Evolutionary conservation across 2,888 invertebrate genomes (phyloP), one percentile per base, ranked within the genome.

Genomic region (Brenthis ino): DNA sequence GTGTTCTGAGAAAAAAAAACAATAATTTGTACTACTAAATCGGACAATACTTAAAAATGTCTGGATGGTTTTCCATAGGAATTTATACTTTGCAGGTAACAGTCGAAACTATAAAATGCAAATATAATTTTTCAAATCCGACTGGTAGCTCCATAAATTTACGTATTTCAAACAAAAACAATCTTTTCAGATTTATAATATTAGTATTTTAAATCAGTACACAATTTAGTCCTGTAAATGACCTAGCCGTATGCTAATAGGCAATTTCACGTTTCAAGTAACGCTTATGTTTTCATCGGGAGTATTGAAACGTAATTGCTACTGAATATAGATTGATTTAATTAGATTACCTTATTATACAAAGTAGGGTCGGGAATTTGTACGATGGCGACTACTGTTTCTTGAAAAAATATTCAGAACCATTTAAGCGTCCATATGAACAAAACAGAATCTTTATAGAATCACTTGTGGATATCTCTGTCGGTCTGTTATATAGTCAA

Each of bases 241-340:
- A n/a, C 50, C 50, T 43, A 16, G 13, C 16, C 60, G 53, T 64
- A 71, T 71, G 69, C 67, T 76, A 78, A 76, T 71, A 76, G 74
- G 65, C 64, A 74, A 78, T 78, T 78, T 77, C 75, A 79, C 85
- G 82, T 79, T 67, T 72, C 80, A 77, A 74, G 77, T 77, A 79
- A 73, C 80, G 72, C 82, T 83, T 82, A 85, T 85, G 84, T 82
- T 83, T 84, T 82, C 82, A 85, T 83, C 84, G 80, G 76, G 75
- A 80, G 74, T 76, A 81, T 75, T 77, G 76, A 74, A 75, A 78
- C 78, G 77, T 82, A 82, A 85, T 83, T 67, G 65, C 61, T 69
- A 63, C 53, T 54, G 58, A 60, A 57, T 68, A 64, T 64, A 68
- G 63, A 68, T 68, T 64, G 64, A 64, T 64, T 67, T 67, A 63